A percentile compares a stretch with the other conserved stretches of the same genome.
These are phyloP conservation scores for Apocrypta bakeri DNA, from an alignment of 1,140 invertebrate genomes.

Conservation along the genomic window DNA sequence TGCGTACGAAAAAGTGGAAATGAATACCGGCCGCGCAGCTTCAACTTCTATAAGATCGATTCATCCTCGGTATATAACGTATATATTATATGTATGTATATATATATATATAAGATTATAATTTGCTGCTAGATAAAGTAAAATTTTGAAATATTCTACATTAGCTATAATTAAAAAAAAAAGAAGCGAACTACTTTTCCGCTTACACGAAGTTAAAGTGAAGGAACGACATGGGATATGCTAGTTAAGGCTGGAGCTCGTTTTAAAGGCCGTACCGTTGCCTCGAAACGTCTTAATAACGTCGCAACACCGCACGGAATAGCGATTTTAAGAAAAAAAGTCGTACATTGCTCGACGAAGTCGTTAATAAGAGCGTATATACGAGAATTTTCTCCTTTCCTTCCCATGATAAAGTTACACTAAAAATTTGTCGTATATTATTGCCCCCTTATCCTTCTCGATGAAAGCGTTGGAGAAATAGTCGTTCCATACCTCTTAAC, in stretches of 20 bases:
- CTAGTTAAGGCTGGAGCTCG: background rate
- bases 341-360: background rate
- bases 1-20: conserved; percentile 25
- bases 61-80: too few relatives aligned
- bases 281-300: too few relatives aligned
- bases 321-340: background rate
- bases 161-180: too few relatives aligned
- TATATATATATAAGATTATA: too few relatives aligned
- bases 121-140: too few relatives aligned
- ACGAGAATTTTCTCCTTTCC: too few relatives aligned
- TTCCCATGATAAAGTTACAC: background rate
- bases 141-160: too few relatives aligned
- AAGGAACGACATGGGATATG: background rate
- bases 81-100: too few relatives aligned
- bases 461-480: background rate
- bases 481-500: background rate
- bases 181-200: too few relatives aligned
- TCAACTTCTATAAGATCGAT: background rate
- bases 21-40: background rate
- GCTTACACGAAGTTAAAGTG: too few relatives aligned
- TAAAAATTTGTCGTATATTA: background rate
- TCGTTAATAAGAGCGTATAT: background rate
- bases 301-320: background rate
- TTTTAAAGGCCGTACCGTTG: background rate
- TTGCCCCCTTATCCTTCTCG: too few relatives aligned